Evolutionary conservation across 2,888 invertebrate species (phyloP).

Genomic region (Philereme transversata): DNA sequence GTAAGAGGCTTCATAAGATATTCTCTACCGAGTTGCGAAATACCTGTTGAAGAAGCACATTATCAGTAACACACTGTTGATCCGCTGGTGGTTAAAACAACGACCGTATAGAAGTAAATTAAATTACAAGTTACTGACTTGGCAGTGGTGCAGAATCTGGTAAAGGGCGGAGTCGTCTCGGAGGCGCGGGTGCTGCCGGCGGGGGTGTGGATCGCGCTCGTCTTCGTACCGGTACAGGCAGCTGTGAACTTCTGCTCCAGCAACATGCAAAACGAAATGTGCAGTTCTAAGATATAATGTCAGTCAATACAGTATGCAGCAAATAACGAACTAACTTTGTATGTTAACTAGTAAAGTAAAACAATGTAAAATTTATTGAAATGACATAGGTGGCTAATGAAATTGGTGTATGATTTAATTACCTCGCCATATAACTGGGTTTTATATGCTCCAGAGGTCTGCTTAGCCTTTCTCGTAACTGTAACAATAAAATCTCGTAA

Average conservation of each 20-base stretch:
- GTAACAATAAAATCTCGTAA: slow-evolving; percentile 36
- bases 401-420: not conserved
- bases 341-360: too few relatives aligned
- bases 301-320: too few relatives aligned
- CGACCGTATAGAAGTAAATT: not conserved
- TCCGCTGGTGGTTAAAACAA: not conserved
- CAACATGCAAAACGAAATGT: slow-evolving; percentile 3
- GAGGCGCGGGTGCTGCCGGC: slow-evolving; percentile 62
- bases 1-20: slow-evolving; percentile 59
- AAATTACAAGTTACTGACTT: slow-evolving; percentile 52
- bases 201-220: slow-evolving; percentile 75
- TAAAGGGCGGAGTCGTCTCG: slow-evolving; percentile 67
- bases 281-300: too few relatives aligned
- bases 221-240: slow-evolving; percentile 69
- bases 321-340: too few relatives aligned
- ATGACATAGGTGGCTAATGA: not conserved
- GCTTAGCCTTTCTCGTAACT: slow-evolving; percentile 71
- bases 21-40: slow-evolving; percentile 57
- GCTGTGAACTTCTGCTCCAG: slow-evolving; percentile 63
- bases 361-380: not conserved
- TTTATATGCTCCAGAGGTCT: slow-evolving; percentile 69
- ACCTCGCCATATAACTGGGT: slow-evolving; percentile 62
- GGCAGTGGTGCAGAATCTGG: slow-evolving; percentile 77
- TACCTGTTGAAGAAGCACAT: slow-evolving; percentile 49
- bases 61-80: not conserved